These are phyloP conservation scores for Aegithalos caudatus DNA, from an alignment of 2,113 vertebrate species.

Conservation along the genomic window DNA sequence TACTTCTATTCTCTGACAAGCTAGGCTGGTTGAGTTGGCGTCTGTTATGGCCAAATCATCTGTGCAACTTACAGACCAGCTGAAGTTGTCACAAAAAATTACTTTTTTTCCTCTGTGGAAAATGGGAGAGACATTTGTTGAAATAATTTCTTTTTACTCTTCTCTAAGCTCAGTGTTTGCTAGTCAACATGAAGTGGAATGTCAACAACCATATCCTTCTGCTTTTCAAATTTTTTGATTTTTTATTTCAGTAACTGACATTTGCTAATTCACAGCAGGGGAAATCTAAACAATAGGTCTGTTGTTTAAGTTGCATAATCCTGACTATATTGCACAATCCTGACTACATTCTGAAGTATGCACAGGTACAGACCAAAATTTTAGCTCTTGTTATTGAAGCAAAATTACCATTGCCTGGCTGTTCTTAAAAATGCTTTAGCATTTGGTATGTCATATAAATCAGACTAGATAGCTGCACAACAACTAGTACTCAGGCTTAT, in stretches of 20 bases:
- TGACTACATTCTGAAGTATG: neutral
- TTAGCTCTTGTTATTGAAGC: neutral
- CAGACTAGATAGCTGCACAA: neutral
- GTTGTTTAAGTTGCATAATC: neutral
- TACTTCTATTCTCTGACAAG: neutral
- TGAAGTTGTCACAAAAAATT: neutral
- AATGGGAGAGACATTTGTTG: neutral
- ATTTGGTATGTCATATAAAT: neutral
- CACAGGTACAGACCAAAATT: neutral
- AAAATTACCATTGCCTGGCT: neutral
- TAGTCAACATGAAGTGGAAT: neutral
- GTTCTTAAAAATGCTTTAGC: neutral
- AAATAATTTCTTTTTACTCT: neutral
- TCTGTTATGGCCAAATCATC: neutral
- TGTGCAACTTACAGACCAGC: neutral
- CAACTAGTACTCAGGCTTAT: neutral
- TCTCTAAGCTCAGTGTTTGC: neutral
- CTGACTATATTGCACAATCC: too few species aligned
- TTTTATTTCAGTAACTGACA: neutral
- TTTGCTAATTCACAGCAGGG: neutral
- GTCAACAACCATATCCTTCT: neutral
- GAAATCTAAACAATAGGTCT: neutral
- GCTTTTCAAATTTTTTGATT: neutral
- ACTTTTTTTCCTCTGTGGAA: neutral
- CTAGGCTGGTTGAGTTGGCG: neutral